Conservation (phyloP, 2,797 vertebrate species). For the Ctenopoma kingsleyae region DNA sequence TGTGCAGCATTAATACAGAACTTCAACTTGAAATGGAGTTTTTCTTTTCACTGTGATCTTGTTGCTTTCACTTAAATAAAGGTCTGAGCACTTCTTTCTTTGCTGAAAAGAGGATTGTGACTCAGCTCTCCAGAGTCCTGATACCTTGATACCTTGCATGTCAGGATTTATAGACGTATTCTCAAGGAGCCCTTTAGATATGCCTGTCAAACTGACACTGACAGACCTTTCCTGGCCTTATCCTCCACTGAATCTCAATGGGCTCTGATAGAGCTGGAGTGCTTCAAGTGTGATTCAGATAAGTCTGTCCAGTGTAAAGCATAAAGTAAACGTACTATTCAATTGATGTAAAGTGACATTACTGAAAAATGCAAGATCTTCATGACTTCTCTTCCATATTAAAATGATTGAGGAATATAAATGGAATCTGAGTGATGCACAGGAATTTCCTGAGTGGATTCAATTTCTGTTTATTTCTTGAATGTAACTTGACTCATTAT, state of each 20-base stretch:
- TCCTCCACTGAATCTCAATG: slow-evolving; percentile 59
- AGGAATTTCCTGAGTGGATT: slow-evolving; percentile 47
- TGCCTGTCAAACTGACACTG: slow-evolving; percentile 57
- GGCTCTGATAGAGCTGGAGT: slow-evolving; percentile 30
- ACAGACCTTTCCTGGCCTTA: slow-evolving; percentile 50
- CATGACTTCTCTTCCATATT: slow-evolving; percentile 1
- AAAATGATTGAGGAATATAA: slow-evolving; percentile 33
- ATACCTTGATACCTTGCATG: slow-evolving; percentile 48
- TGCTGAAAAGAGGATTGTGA: slow-evolving; percentile 20
- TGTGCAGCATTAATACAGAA: too few species aligned
- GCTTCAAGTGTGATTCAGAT: slow-evolving; percentile 33
- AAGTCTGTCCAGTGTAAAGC: slow-evolving; percentile 19
- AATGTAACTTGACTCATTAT: slow-evolving; percentile 51
- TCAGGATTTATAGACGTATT: slow-evolving; percentile 63
- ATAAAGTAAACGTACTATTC: slow-evolving; percentile 9
- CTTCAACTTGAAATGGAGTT: too few species aligned
- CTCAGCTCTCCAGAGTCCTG: slow-evolving; percentile 16
- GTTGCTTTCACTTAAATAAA: slow-evolving; percentile 7
- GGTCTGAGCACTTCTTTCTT: background rate
- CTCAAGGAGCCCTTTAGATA: slow-evolving; percentile 59
- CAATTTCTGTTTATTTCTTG: slow-evolving; percentile 57
- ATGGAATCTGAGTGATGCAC: slow-evolving; percentile 27
- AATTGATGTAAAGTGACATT: slow-evolving; percentile 25
- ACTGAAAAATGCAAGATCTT: slow-evolving; percentile 11
- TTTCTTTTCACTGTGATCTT: background rate